These are phyloP conservation scores for Tretioscincus oriximinensis DNA, from an alignment of 2,113 vertebrate genomes.

Conservation along the genomic window DNA sequence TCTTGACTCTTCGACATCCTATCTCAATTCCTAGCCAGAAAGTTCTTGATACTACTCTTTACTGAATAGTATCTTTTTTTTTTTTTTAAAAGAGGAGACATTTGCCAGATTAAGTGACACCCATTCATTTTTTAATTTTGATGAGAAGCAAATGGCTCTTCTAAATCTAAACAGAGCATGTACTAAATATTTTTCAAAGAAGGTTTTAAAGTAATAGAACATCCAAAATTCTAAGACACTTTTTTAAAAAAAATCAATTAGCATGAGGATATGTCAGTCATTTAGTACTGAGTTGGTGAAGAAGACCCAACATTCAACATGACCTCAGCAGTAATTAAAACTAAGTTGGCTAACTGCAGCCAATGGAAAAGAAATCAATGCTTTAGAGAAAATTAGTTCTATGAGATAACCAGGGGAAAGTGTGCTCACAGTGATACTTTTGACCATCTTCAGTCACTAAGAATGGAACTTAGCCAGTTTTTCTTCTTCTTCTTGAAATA, in stretches of 20 bases:
- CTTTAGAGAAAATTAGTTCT: background rate
- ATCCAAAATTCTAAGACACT: background rate
- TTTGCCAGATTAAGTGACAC: constrained; percentile 37
- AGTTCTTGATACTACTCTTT: constrained; percentile 32
- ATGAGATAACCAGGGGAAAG: background rate
- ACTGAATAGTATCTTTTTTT: constrained; percentile 29
- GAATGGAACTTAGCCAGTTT: no score
- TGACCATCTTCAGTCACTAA: no score
- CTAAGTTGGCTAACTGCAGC: background rate
- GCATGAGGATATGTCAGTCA: constrained; percentile 11
- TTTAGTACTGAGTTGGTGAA: background rate
- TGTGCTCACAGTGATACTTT: background rate
- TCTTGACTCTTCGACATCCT: constrained; percentile 48
- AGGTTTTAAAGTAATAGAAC: background rate
- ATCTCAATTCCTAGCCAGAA: constrained; percentile 41
- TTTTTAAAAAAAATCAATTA: constrained; percentile 10
- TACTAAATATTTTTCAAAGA: background rate
- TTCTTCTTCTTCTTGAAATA: no score
- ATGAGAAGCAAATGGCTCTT: constrained; percentile 50
- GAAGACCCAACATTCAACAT: background rate
- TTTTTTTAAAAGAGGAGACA: constrained; percentile 59
- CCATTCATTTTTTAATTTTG: constrained; percentile 36
- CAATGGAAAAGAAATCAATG: background rate
- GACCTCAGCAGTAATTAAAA: background rate
- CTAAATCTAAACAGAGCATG: constrained; percentile 35